Conservation (phyloP, 2,888 invertebrate species). For the Caenorhabditis becei region DNA sequence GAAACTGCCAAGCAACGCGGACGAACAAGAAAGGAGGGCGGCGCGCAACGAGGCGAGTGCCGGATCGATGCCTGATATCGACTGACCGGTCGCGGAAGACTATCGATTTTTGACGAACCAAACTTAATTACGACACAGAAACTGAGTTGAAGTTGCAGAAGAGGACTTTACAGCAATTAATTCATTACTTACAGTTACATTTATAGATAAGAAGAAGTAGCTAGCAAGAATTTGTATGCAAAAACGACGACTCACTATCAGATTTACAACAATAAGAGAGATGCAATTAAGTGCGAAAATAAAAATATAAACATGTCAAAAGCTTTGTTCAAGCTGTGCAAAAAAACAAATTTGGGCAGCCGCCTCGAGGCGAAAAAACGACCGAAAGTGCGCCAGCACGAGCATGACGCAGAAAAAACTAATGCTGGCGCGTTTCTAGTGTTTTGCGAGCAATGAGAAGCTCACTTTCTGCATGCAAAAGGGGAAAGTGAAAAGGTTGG, state of each 20-base stretch:
- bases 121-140: conserved; percentile 2
- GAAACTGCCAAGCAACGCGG: conserved; percentile 45
- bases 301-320: not conserved
- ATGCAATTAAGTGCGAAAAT: not conserved
- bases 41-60: conserved; percentile 3
- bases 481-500: not conserved
- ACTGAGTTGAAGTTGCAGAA: not conserved
- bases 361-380: not conserved
- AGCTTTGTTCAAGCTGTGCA: not conserved
- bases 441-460: no score
- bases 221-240: no score
- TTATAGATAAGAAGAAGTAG: no score
- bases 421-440: conserved; percentile 17
- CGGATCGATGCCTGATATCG: conserved; percentile 14
- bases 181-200: no score
- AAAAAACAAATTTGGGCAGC: not conserved
- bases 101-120: not conserved
- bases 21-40: conserved; percentile 26
- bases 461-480: not conserved
- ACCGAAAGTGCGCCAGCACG: conserved; percentile 16
- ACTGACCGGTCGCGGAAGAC: not conserved
- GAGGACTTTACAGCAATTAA: no score
- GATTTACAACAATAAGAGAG: not conserved
- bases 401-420: not conserved
- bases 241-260: no score